Conservation (phyloP, 2,797 vertebrate genomes). For the Otolemur crassicaudatus region DNA sequence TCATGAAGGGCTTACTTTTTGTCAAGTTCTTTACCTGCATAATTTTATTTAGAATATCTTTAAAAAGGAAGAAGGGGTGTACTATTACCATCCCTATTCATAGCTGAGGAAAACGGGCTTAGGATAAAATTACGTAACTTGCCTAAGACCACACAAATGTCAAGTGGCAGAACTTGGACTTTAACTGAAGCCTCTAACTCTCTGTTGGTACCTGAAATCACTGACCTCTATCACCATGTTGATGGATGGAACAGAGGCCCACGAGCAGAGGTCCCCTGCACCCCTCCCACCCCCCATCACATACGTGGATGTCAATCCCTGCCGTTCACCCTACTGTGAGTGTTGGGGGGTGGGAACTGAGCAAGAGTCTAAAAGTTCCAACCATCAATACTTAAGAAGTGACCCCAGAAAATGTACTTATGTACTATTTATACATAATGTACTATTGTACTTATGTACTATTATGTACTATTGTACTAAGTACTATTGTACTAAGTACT, state of each 20-base stretch:
- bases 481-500: no score
- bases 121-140: background rate
- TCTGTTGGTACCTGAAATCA: background rate
- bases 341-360: background rate
- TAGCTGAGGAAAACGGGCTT: background rate
- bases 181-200: slow-evolving; percentile 17
- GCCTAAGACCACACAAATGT: background rate
- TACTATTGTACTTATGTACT: no score
- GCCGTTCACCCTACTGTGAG: background rate
- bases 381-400: slow-evolving; percentile 1
- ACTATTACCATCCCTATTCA: background rate
- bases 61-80: background rate
- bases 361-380: background rate
- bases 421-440: no score
- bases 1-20: slow-evolving; percentile 16
- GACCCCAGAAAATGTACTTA: background rate
- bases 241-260: background rate
- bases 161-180: background rate
- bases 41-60: slow-evolving; percentile 1
- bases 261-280: fast-evolving
- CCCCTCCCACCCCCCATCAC: background rate
- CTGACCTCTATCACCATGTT: background rate
- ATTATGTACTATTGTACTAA: no score
- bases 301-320: background rate
- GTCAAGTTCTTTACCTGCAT: background rate